A percentile compares a stretch with the other conserved stretches of the same genome.
phyloP scores from a whole-genome alignment of 2,888 invertebrate genomes.

The Zelleria hepariella region DNA sequence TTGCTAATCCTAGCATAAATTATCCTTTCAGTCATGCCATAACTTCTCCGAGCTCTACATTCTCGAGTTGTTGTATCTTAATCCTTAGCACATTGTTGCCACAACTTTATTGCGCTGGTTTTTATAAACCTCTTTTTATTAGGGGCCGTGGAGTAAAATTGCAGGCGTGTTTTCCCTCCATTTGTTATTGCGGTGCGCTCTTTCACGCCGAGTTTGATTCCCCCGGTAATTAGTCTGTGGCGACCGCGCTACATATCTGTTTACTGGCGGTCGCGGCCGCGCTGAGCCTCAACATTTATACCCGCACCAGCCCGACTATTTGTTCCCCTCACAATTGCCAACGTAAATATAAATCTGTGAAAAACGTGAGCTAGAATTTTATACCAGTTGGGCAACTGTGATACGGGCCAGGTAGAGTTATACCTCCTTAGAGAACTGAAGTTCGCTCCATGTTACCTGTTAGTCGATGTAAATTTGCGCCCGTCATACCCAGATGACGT shows the following conservation, averaged over 20 bases:
- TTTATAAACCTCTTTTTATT: neutral
- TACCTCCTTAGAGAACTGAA: neutral
- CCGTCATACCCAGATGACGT: neutral
- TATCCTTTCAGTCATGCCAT: too few relatives aligned
- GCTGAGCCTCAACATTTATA: constrained; percentile 35
- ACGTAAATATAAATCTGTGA: constrained; percentile 1
- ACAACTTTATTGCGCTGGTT: neutral
- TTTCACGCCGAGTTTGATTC: constrained; percentile 17
- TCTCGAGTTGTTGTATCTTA: neutral
- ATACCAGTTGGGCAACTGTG: too few relatives aligned
- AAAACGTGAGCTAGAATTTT: neutral
- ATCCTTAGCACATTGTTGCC: neutral
- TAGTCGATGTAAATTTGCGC: neutral
- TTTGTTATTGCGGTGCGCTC: constrained; percentile 13
- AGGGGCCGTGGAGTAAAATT: neutral
- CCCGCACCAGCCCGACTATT: constrained; percentile 7
- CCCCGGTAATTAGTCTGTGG: constrained; percentile 31
- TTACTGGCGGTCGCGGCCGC: constrained; percentile 22
- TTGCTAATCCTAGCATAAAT: too few relatives aligned
- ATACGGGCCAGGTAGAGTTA: constrained; percentile 28
- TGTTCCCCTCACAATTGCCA: neutral
- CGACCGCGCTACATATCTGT: constrained; percentile 31
- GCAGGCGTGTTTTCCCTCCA: neutral
- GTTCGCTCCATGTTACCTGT: neutral
- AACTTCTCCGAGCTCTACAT: neutral